A percentile compares a stretch with the other conserved stretches of the same genome.
Conservation (phyloP, 2,888 invertebrate species). For the Geotrupes spiniger region DNA sequence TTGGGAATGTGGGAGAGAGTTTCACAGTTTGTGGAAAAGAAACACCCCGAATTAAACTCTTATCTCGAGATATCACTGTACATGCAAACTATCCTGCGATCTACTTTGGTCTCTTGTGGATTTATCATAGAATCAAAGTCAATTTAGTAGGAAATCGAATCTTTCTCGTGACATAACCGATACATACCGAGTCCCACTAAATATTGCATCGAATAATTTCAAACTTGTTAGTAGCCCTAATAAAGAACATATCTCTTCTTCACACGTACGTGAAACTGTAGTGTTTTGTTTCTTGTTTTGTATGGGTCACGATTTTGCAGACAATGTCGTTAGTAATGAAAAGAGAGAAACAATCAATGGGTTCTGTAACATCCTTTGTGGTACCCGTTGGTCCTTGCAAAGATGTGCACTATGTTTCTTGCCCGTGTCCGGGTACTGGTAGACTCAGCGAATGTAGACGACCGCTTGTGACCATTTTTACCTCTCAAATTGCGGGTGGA, state of each 20-base stretch:
- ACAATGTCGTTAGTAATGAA: not conserved
- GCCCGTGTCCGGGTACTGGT: too few species aligned
- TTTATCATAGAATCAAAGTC: conserved; percentile 31
- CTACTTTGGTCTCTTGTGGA: conserved; percentile 23
- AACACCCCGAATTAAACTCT: too few species aligned
- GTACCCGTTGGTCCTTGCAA: not conserved
- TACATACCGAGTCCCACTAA: conserved; percentile 18
- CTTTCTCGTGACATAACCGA: conserved; percentile 28
- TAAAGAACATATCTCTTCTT: not conserved
- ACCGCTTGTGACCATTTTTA: too few species aligned
- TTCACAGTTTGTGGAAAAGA: too few species aligned
- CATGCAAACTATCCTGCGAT: too few species aligned
- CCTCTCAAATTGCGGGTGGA: too few species aligned
- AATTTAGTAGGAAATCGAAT: conserved; percentile 29
- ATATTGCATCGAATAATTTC: conserved; percentile 15
- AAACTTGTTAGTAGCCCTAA: not conserved
- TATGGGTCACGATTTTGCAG: not conserved
- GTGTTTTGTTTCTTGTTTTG: not conserved
- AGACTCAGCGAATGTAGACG: too few species aligned
- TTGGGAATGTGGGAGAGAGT: too few species aligned
- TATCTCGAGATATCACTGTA: too few species aligned
- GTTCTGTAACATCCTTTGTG: not conserved
- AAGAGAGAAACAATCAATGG: not conserved
- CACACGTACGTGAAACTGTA: not conserved
- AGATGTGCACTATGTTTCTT: too few species aligned